Conservation (phyloP, 2,113 vertebrate species). For the Seriola aureovittata region DNA sequence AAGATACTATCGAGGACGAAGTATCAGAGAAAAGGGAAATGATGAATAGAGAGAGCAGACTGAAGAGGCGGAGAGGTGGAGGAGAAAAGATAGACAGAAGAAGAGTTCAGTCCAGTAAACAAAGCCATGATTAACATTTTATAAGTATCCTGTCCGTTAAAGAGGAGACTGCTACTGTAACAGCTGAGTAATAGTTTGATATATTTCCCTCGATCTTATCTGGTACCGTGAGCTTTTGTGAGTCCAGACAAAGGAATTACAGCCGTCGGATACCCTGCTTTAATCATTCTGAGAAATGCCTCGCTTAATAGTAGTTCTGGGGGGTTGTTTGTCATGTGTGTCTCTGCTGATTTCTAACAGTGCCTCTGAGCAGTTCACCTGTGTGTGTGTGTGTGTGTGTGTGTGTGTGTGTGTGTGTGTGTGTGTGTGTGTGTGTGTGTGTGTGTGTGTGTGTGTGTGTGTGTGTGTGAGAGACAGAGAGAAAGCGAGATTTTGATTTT, state of each 20-base stretch:
- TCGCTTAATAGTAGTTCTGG: slow-evolving; percentile 42
- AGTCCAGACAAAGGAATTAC: slow-evolving; percentile 47
- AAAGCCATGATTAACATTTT: slow-evolving; percentile 37
- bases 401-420: slow-evolving; percentile 32
- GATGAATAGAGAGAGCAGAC: slow-evolving; percentile 30
- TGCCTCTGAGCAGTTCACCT: not conserved
- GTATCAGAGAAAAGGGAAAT: slow-evolving; percentile 24
- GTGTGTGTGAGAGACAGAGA: too few species aligned
- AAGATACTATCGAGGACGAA: slow-evolving; percentile 23
- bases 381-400: slow-evolving; percentile 19
- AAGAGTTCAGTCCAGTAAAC: slow-evolving; percentile 27
- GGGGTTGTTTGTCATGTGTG: slow-evolving; percentile 50
- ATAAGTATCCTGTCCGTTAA: slow-evolving; percentile 19
- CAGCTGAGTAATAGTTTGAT: slow-evolving; percentile 56
- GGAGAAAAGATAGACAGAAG: slow-evolving; percentile 1
- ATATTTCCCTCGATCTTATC: slow-evolving; percentile 59
- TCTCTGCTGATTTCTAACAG: slow-evolving; percentile 22
- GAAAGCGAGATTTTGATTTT: not conserved
- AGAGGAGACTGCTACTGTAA: slow-evolving; percentile 17
- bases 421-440: slow-evolving; percentile 3
- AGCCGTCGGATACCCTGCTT: slow-evolving; percentile 36
- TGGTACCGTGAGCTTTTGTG: slow-evolving; percentile 34
- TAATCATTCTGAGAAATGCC: slow-evolving; percentile 56
- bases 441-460: not conserved
- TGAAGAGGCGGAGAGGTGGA: slow-evolving; percentile 13